phyloP scores from a whole-genome alignment of 2,797 vertebrate species.

The Tenualosa thibaudeaui region DNA sequence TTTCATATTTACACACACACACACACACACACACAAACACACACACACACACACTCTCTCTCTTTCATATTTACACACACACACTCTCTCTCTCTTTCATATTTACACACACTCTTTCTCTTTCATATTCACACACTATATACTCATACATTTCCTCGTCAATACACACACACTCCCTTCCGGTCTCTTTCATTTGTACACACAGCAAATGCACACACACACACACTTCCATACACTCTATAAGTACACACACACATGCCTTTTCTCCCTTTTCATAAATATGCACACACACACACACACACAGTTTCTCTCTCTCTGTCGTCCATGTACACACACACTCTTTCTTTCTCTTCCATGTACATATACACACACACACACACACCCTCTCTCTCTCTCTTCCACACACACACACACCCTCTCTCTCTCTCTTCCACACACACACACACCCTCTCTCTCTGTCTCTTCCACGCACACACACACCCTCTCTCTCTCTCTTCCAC shows the following conservation, averaged over 20 bases:
- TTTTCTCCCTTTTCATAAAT: no score
- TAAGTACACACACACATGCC: background rate
- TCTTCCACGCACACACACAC: no score
- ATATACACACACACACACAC: background rate
- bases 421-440: background rate
- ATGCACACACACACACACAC: background rate
- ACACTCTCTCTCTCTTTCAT: background rate
- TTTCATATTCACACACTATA: background rate
- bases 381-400: background rate
- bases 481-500: no score
- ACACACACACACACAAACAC: background rate
- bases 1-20: background rate
- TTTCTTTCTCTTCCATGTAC: no score
- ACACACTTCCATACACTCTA: background rate
- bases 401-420: constrained; percentile 16
- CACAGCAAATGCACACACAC: background rate
- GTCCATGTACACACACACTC: background rate
- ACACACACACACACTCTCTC: background rate
- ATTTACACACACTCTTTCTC: background rate
- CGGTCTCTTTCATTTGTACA: background rate
- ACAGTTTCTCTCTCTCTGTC: background rate
- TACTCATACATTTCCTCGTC: background rate
- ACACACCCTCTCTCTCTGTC: no score
- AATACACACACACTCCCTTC: background rate
- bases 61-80: background rate